Evolutionary conservation across 92 coral and sea anemone genomes (phyloP).

Genomic region (Siderastrea siderea): DNA sequence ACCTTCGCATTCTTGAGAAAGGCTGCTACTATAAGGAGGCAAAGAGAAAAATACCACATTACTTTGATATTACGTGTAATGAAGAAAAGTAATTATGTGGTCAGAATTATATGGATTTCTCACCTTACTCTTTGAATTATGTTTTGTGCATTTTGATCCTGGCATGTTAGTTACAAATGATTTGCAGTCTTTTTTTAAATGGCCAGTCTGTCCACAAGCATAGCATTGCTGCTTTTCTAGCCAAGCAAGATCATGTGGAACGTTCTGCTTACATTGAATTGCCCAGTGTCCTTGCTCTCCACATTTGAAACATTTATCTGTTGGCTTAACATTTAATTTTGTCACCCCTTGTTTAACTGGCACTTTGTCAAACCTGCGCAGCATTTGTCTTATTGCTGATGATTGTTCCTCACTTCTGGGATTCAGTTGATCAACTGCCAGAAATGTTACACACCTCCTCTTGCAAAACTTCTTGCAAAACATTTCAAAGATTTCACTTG

Average conservation of each 20-base stretch:
- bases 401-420: not conserved
- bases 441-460: constrained; percentile 13
- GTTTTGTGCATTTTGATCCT: not conserved
- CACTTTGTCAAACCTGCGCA: not conserved
- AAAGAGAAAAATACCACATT: not conserved
- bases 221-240: constrained; percentile 36
- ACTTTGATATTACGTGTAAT: no score
- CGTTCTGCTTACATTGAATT: not conserved
- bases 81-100: no score
- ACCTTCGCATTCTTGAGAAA: not conserved
- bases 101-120: not conserved
- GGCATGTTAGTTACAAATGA: not conserved
- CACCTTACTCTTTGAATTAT: not conserved
- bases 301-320: constrained; percentile 38
- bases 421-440: not conserved
- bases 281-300: constrained; percentile 49
- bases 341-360: not conserved
- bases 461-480: not conserved
- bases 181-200: constrained; percentile 31
- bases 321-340: not conserved
- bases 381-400: constrained; percentile 4
- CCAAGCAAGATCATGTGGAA: constrained; percentile 45
- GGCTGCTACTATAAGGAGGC: not conserved
- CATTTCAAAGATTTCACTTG: not conserved
- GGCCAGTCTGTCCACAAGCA: constrained; percentile 46